Conservation (phyloP, 2,113 vertebrate genomes). For the Myiopsitta monachus region DNA sequence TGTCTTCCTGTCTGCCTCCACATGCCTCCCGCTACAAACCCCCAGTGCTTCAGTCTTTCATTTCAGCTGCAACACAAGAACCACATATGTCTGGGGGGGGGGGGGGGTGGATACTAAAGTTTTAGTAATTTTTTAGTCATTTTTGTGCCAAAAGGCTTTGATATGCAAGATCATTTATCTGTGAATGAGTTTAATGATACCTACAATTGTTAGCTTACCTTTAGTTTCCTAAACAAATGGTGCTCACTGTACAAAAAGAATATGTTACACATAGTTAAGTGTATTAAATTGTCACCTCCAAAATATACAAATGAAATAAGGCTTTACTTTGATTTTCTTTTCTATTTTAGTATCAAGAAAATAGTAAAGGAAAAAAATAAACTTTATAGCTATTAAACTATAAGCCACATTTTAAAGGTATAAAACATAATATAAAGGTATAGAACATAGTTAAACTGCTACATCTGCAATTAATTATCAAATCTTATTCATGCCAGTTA, state of each 20-base stretch:
- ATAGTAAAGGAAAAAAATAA: neutral
- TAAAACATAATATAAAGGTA: neutral
- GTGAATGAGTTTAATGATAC: neutral
- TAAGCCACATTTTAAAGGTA: neutral
- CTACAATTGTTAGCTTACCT: neutral
- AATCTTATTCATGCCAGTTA: neutral
- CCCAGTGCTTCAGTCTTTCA: neutral
- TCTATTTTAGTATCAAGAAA: neutral
- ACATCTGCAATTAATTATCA: neutral
- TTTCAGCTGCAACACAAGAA: neutral
- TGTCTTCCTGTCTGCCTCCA: neutral
- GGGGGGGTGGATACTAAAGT: conserved; percentile 29
- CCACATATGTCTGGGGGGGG: neutral
- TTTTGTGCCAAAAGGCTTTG: conserved; percentile 74
- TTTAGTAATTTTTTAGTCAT: conserved; percentile 68
- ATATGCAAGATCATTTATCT: neutral
- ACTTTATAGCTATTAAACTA: neutral
- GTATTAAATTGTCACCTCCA: neutral
- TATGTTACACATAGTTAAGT: neutral
- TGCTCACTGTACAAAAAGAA: neutral
- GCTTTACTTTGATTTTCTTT: neutral
- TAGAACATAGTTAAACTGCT: neutral
- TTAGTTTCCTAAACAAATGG: neutral
- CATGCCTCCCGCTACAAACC: neutral
- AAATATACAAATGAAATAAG: conserved; percentile 8